Base-by-base conservation (phyloP, 37 sponge, comb jelly and placozoan genomes). In the Halichondria panicea region DNA sequence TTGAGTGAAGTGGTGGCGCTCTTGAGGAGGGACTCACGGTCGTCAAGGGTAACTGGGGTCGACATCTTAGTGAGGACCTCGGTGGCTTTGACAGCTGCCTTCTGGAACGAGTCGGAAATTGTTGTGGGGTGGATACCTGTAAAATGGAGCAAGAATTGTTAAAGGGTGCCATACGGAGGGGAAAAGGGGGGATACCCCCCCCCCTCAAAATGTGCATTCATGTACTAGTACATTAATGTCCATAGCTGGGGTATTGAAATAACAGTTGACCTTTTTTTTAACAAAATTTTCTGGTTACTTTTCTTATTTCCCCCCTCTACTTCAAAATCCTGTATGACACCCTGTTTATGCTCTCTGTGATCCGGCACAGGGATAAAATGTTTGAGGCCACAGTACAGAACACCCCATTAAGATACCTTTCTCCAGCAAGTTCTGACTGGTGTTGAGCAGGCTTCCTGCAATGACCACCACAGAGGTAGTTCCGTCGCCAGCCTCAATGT, bases 401-500 rank as follows among this genome's bases (percentile, higher is more conserved):
- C 74, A 63, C 11, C n/a, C 25, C 11, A 12, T 7, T 18, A 28
- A 72, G 15, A 21, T 48, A 91, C 92, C 96, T 71, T 90, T 93
- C 4, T 81, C 59, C 22, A 99, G 84, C 19, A 99, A 88, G 38
- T 87, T 91, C 66, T 91, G 87, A 43, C 88, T 86, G n/a, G 87
- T 90, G 38, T 37, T 87, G 35, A 99, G 80, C 32, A 99, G 79
- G 63, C 97, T 96, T 7, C 99, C 99, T 15, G 97, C 97, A 24
- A 95, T 57, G 37, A 99, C 80, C 1, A 99, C 99, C 12, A 99
- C 99, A 44, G 96, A 81, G 31, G 99, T 99, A 15, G 99, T 99
- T 0, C 99, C 99, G 71, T 99, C 99, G 9, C 99, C 99, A 43
- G 99, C 99, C 83, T 99, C 99, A 31, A 99, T 78, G 41, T 99